Evolutionary conservation across 2,888 invertebrate genomes (phyloP), one percentile per base, ranked within the genome.

Genomic region (Ophonus ardosiacus): DNA sequence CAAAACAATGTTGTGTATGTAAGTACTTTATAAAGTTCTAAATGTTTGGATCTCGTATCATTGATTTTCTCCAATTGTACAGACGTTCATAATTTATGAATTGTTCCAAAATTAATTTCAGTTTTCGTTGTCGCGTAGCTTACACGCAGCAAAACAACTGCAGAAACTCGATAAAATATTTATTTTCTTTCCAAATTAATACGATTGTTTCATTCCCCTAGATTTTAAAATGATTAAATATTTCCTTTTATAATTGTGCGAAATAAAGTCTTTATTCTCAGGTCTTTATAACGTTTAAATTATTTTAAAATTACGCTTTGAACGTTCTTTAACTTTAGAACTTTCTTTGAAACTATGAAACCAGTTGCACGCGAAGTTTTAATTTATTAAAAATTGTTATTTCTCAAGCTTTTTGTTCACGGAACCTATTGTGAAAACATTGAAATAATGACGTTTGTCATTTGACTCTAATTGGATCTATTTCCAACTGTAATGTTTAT

Each of bases 381-480:
- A 78, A 78, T 78, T 78, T 78, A 78, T 78, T 78, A 78, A 78
- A 78, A 78, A 78, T 78, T 78, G 78, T 57, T 78, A 78, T 78
- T 78, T 74, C 43, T 43, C 40, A 74, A 10, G 71, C 71, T 74
- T 74, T 74, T 18, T 43, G 71, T 74, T 74, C 71, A 15, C 43
- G 43, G 71, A 74, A 74, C 71, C 71, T 21, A 43, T 43, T 74
- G 71, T 43, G 71, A 15, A 68, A 68, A 68, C 43, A 74, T 74
- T 74, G 43, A 74, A 74, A 74, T 74, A 43, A 74, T 74, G 43
- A 43, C 43, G 43, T 43, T 74, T 40, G 43, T 74, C 71, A 74
- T 74, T 38, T 74, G 71, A 74, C 18, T 74, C 10, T 43, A 40
- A 74, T 43, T 17, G 71, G 71, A 74, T 74, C 71, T 68, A 74